A percentile compares a stretch with the other conserved stretches of the same genome.
Evolutionary conservation across 2,888 invertebrate species (phyloP).

Genomic region (Cheiracanthium punctorium): DNA sequence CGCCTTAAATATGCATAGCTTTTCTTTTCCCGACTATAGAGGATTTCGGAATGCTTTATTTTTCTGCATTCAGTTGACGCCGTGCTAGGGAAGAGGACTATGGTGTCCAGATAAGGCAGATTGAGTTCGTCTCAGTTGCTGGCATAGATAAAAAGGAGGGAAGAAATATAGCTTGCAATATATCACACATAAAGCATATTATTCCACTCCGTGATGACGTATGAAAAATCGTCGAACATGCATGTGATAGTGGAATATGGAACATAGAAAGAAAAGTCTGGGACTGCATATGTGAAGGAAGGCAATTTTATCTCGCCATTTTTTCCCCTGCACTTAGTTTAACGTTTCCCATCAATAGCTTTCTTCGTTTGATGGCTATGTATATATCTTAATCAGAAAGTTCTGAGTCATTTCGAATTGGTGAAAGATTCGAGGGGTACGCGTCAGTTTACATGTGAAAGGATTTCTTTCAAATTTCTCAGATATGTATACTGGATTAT

Average conservation of each 20-base stretch:
- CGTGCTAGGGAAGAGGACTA: neutral
- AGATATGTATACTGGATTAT: too few relatives aligned
- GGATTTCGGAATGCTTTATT: neutral
- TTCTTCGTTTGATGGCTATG: neutral
- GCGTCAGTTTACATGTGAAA: too few relatives aligned
- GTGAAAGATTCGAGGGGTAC: too few relatives aligned
- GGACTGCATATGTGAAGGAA: neutral
- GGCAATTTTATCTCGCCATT: neutral
- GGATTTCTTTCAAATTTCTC: too few relatives aligned
- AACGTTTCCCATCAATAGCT: neutral
- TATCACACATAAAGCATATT: neutral
- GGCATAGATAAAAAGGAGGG: neutral
- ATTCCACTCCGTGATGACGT: neutral
- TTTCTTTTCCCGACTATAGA: too few relatives aligned
- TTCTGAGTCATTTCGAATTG: too few relatives aligned
- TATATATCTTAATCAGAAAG: neutral
- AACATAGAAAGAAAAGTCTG: neutral
- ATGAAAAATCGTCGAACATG: neutral
- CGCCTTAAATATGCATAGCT: too few relatives aligned
- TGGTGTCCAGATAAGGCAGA: neutral
- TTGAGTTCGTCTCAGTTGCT: neutral
- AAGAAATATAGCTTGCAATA: neutral
- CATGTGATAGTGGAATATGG: neutral
- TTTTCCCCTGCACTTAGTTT: neutral
- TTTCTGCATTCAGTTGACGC: neutral